phyloP scores from a whole-genome alignment of 1,140 invertebrate species.

The Calliphora vicina region DNA sequence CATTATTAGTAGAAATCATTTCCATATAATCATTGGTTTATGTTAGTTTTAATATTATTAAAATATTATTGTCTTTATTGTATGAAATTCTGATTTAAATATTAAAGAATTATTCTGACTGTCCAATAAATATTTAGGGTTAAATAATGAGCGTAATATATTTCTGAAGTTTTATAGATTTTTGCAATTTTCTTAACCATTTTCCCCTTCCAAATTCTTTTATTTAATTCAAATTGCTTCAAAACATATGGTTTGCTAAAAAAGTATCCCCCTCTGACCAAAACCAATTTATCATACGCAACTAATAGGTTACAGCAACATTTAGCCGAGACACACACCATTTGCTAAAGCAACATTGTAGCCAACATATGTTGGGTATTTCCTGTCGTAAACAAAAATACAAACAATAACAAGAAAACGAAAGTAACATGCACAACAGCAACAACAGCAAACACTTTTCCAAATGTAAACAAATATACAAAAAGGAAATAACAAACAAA shows the following conservation, averaged over 20 bases:
- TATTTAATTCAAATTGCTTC: no score
- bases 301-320: neutral
- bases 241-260: neutral
- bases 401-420: neutral
- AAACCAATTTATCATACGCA: neutral
- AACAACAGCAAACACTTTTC: neutral
- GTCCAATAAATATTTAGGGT: no score
- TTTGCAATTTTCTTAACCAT: no score
- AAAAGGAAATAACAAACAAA: slow-evolving; percentile 4
- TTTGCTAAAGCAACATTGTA: neutral
- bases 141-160: no score
- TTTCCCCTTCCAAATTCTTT: no score
- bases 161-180: no score
- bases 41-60: no score
- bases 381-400: slow-evolving; percentile 2
- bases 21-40: no score
- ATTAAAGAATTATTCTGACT: no score
- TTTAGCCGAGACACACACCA: neutral
- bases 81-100: no score
- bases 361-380: neutral
- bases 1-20: no score
- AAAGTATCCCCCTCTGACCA: neutral
- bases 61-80: no score
- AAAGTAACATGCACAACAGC: neutral
- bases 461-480: neutral